These are phyloP conservation scores for Rhaphigaster nebulosa DNA, from an alignment of 2,888 invertebrate species.

Conservation along the genomic window DNA sequence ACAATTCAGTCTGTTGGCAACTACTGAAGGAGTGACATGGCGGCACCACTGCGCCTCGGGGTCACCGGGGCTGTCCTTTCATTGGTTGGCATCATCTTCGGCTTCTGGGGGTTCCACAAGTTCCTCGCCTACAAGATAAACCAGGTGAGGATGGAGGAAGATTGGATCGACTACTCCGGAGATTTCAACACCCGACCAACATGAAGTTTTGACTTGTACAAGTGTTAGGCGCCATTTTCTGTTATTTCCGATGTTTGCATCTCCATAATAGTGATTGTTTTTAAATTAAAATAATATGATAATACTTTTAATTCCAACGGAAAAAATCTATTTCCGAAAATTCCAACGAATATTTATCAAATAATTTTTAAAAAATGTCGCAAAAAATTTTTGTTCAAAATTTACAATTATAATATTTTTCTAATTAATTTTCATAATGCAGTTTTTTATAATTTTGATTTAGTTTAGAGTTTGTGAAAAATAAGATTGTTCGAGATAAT, in stretches of 20 bases:
- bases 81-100: conserved; percentile 64
- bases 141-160: conserved; percentile 62
- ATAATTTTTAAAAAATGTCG: too few species aligned
- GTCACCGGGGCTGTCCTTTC: conserved; percentile 65
- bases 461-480: too few species aligned
- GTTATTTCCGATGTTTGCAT: neutral
- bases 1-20: conserved; percentile 1
- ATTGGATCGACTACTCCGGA: neutral
- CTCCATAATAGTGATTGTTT: neutral
- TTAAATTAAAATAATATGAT: too few species aligned
- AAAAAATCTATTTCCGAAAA: neutral
- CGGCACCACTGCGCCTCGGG: conserved; percentile 64
- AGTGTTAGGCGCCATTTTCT: neutral
- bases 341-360: too few species aligned
- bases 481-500: too few species aligned
- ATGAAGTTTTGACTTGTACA: neutral
- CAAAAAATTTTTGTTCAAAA: too few species aligned
- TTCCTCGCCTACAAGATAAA: conserved; percentile 65
- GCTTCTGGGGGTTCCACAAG: conserved; percentile 65
- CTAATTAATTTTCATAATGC: too few species aligned
- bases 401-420: too few species aligned
- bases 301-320: too few species aligned
- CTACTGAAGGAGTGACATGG: conserved; percentile 62
- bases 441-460: too few species aligned
- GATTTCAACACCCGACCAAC: neutral